A percentile compares a stretch with the other conserved stretches of the same genome.
These are phyloP conservation scores for Leptosomus discolor DNA, from an alignment of 2,113 vertebrate genomes.

Conservation along the genomic window DNA sequence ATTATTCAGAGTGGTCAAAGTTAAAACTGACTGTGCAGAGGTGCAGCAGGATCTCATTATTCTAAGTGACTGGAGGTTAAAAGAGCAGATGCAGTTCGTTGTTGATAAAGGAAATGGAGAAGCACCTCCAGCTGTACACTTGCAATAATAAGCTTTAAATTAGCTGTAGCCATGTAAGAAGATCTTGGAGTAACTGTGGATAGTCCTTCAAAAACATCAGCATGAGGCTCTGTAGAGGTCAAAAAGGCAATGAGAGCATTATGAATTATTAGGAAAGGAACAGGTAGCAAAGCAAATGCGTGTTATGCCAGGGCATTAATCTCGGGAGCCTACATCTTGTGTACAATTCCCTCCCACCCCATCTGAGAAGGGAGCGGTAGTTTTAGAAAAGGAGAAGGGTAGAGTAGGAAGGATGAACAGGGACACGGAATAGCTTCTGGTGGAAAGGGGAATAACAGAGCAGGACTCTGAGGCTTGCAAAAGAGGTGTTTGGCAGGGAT, in stretches of 20 bases:
- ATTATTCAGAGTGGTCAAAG: not conserved
- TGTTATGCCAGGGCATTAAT: not conserved
- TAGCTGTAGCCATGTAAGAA: not conserved
- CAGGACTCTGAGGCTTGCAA: not conserved
- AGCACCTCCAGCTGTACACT: not conserved
- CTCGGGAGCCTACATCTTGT: not conserved
- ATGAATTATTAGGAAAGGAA: not conserved
- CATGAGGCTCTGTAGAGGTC: not conserved
- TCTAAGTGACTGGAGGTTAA: not conserved
- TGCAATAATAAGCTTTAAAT: not conserved
- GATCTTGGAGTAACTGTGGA: not conserved
- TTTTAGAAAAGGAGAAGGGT: not conserved
- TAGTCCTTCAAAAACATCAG: not conserved
- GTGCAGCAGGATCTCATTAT: not conserved
- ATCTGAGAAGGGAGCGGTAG: not conserved
- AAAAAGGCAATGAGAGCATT: not conserved
- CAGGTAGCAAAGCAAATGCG: not conserved
- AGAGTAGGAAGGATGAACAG: not conserved
- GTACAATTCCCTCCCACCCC: rapidly evolving
- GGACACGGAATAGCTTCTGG: not conserved
- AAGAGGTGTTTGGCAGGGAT: not conserved
- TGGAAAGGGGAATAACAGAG: not conserved
- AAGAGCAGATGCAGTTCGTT: not conserved
- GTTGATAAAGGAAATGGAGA: not conserved
- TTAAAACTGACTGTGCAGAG: not conserved